A percentile compares a stretch with the other conserved stretches of the same genome.
Evolutionary conservation across 2,113 vertebrate species (phyloP).

Genomic region (Okapia johnstoni): DNA sequence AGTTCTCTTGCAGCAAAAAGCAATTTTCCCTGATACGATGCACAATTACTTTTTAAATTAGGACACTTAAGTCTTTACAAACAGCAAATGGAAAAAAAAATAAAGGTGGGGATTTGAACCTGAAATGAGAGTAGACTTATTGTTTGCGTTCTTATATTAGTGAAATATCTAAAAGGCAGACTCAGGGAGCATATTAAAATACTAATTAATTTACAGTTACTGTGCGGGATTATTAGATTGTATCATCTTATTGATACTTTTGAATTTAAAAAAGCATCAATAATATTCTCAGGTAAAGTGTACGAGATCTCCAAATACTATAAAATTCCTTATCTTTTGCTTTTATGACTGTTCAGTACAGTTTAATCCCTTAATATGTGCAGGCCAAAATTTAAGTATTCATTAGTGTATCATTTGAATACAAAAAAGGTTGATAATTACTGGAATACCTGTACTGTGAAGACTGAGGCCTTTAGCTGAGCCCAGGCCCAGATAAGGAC

Average conservation of each 20-base stretch:
- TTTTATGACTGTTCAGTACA: neutral
- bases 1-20: neutral
- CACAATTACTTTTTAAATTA: conserved; percentile 27
- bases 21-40: neutral
- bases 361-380: neutral
- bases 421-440: neutral
- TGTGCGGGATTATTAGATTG: neutral
- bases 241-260: neutral
- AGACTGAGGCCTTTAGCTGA: neutral
- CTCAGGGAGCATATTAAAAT: conserved; percentile 1
- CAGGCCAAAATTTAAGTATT: neutral
- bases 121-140: neutral
- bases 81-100: neutral
- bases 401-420: neutral
- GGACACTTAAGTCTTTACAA: neutral
- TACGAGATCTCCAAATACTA: neutral
- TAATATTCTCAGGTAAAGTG: neutral
- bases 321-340: neutral
- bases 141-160: neutral
- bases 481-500: neutral
- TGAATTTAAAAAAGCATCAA: neutral
- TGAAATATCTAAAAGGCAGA: neutral
- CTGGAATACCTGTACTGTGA: neutral
- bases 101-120: neutral
- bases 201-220: conserved; percentile 13